Conservation (phyloP, 2,113 vertebrate genomes). For the Brevimyrus niger region DNA sequence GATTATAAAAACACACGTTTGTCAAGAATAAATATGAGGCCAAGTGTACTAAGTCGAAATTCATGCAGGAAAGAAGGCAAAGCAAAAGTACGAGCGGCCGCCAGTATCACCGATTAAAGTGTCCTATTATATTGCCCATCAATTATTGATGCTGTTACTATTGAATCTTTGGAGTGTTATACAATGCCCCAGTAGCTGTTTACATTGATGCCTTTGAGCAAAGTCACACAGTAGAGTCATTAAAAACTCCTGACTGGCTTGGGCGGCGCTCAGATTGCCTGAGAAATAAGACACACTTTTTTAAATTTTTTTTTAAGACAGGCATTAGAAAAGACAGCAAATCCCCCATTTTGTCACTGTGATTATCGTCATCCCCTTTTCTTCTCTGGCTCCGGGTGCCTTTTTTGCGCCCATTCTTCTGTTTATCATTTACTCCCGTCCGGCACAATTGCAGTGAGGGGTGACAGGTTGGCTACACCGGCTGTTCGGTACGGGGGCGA, state of each 20-base stretch:
- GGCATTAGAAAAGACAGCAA: conserved; percentile 2
- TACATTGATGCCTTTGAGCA: neutral
- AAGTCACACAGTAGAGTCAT: neutral
- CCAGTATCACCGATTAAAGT: neutral
- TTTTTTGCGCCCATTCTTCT: neutral
- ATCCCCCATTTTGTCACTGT: neutral
- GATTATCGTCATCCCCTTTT: neutral
- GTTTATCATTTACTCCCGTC: neutral
- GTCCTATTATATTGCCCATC: neutral
- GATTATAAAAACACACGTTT: neutral
- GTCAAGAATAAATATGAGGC: neutral
- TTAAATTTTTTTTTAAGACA: neutral
- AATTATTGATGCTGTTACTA: conserved; percentile 6
- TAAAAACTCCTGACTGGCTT: neutral
- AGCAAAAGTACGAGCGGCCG: neutral
- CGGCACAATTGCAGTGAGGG: neutral
- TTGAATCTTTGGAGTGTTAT: neutral
- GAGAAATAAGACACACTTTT: neutral
- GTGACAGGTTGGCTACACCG: neutral
- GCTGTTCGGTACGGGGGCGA: neutral
- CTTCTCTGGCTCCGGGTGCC: neutral
- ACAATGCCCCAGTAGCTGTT: neutral
- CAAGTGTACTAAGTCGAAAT: neutral
- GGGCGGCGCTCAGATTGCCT: neutral
- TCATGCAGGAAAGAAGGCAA: too few relatives aligned